A percentile compares a stretch with the other conserved stretches of the same genome.
These are phyloP conservation scores for Rynchops niger DNA, from an alignment of 2,113 vertebrate species.

Conservation along the genomic window DNA sequence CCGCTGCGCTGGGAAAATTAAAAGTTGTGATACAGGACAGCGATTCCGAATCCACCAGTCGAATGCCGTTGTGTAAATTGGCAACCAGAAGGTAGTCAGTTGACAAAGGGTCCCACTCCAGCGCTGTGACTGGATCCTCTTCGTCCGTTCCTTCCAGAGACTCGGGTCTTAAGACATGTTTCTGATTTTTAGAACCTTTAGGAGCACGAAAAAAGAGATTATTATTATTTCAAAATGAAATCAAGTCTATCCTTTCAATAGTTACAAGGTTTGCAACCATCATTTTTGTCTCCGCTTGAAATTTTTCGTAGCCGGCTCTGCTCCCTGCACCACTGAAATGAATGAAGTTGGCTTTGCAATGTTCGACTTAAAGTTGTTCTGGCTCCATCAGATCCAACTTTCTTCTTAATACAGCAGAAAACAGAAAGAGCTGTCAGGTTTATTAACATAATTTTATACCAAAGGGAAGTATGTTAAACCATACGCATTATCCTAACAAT, in stretches of 20 bases:
- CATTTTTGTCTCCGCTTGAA: neutral
- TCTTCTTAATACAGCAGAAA: neutral
- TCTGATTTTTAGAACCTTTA: constrained; percentile 90
- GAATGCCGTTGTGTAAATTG: constrained; percentile 90
- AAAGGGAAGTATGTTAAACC: neutral
- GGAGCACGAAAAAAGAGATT: neutral
- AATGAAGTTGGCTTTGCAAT: neutral
- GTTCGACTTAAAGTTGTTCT: neutral
- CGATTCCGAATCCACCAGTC: constrained; percentile 91
- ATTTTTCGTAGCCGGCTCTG: neutral
- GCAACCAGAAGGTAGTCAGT: constrained; percentile 93
- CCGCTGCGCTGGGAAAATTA: constrained; percentile 86
- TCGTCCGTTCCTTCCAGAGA: constrained; percentile 93
- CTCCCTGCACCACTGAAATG: neutral
- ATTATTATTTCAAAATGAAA: neutral
- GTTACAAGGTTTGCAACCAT: neutral
- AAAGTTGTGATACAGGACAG: constrained; percentile 89
- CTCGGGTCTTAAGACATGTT: constrained; percentile 92
- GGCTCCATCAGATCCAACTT: neutral
- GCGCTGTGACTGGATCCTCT: constrained; percentile 91
- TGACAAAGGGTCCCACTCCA: constrained; percentile 96
- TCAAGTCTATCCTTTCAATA: neutral
- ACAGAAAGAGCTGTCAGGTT: neutral
- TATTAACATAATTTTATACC: neutral
- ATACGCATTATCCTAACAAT: neutral